Evolutionary conservation across 2,888 invertebrate genomes (phyloP).

Genomic region (Synergus laeviventris): DNA sequence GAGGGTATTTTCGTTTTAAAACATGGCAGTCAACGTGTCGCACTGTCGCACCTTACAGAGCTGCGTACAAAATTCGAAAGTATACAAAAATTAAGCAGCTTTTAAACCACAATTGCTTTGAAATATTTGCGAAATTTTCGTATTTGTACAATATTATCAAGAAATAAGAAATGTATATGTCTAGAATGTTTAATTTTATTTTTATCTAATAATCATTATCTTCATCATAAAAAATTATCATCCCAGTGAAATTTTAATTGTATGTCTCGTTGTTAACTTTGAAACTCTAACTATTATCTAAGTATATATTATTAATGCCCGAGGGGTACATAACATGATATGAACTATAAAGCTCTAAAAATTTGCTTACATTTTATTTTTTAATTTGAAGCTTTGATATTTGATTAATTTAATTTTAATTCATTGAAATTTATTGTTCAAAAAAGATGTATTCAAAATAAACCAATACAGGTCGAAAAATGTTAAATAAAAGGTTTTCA

Average conservation of each 20-base stretch:
- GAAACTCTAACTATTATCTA: neutral
- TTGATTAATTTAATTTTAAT: neutral
- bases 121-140: constrained; percentile 9
- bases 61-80: constrained; percentile 8
- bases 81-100: neutral
- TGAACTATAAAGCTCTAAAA: neutral
- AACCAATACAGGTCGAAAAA: neutral
- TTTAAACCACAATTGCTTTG: constrained; percentile 12
- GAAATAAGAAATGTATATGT: neutral
- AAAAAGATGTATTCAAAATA: neutral
- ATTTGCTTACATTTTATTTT: neutral
- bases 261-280: neutral
- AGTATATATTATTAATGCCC: neutral
- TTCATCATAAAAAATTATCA: neutral
- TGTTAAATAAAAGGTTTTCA: neutral
- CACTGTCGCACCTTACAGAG: constrained; percentile 13
- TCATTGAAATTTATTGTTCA: neutral
- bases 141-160: constrained; percentile 6
- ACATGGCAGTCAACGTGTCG: constrained; percentile 32
- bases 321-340: constrained; percentile 2
- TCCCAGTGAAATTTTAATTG: neutral
- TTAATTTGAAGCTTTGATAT: no score
- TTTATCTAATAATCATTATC: neutral
- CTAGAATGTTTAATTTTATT: neutral
- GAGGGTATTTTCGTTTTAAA: neutral